These are phyloP conservation scores for Anser cygnoides DNA, from an alignment of 2,113 vertebrate genomes.

Conservation along the genomic window DNA sequence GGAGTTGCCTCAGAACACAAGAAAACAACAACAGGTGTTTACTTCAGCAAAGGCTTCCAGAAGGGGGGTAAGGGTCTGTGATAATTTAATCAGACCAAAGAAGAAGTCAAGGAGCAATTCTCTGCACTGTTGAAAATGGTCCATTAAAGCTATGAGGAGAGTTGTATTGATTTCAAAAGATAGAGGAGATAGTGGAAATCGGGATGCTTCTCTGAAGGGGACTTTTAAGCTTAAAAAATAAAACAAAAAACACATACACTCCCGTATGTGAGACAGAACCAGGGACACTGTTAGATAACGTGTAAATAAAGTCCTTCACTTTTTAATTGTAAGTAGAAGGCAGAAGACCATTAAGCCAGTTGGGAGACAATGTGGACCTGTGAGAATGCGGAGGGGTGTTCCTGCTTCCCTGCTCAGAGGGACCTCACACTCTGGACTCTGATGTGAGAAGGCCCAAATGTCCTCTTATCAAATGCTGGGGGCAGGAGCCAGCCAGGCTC, in stretches of 20 bases:
- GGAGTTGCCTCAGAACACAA: no score
- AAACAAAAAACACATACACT: background rate
- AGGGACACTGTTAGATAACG: background rate
- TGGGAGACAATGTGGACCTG: background rate
- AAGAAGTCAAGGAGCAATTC: background rate
- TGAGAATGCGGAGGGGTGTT: background rate
- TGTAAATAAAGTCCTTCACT: background rate
- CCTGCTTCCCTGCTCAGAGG: background rate
- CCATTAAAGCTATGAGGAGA: background rate
- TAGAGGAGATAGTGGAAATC: background rate
- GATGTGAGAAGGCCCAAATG: background rate
- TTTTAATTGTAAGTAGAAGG: background rate
- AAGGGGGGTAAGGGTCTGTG: background rate
- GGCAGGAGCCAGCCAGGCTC: background rate
- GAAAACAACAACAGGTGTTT: background rate
- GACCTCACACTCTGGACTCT: background rate
- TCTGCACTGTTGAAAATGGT: background rate
- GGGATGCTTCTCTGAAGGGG: background rate
- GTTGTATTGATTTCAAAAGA: background rate
- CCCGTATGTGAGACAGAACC: background rate
- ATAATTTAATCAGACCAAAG: no score
- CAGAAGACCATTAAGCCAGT: background rate
- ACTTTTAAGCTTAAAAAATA: background rate
- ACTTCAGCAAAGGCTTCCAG: background rate
- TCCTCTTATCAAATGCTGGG: background rate